Evolutionary conservation across 2,888 invertebrate genomes (phyloP), one percentile per base, ranked within the genome.

Genomic region (Rhabditoides inermis): DNA sequence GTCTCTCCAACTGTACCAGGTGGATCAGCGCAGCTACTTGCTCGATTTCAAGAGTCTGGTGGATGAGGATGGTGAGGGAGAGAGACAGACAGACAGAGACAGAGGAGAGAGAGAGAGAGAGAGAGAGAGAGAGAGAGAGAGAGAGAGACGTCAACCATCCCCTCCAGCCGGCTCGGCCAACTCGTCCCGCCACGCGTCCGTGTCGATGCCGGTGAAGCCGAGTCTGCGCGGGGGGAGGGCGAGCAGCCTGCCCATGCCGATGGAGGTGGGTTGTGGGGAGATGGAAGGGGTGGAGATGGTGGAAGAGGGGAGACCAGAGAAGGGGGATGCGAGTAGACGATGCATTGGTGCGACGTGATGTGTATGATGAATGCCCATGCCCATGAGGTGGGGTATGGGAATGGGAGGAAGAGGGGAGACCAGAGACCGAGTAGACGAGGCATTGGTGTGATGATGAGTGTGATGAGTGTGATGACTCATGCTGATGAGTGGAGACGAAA

Each of bases 1-100:
- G 94, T 91, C 91, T 0, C 83, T 99, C 47, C 98, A 99, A 78
- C 82, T 99, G 40, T 99, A 98, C 80, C 95, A 98, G 82, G 98
- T 98, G 32, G 98, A 98, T 80, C 89, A 90, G 78, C 91, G 94
- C 79, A 92, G 91, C 66, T 98, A 90, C 78, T 82, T 99, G 45
- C 82, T 99, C 41, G 98, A 98, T 81, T 98, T 98, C 79, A 98
- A 98, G 79, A 94, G 92, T 54, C 77, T 84, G 47, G 72, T 75
- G 23, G 81, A 80, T 56, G 79, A 78, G 57, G 71, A 74, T 30
- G 26, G 60, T 58, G 45, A 30, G 57, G 28, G 27, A 20, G 25
- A 12, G 23, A 23, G 39, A 49, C 26, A 32, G 7, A 10, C 15
- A 10, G 32, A 44, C 6, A n/a, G n/a, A n/a, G n/a, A n/a, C n/a